Percentiles rank a stretch among this genome's conserved stretches.
These are phyloP conservation scores for Enteromius paludinosus DNA, from an alignment of 2,797 vertebrate genomes.

Conservation along the genomic window DNA sequence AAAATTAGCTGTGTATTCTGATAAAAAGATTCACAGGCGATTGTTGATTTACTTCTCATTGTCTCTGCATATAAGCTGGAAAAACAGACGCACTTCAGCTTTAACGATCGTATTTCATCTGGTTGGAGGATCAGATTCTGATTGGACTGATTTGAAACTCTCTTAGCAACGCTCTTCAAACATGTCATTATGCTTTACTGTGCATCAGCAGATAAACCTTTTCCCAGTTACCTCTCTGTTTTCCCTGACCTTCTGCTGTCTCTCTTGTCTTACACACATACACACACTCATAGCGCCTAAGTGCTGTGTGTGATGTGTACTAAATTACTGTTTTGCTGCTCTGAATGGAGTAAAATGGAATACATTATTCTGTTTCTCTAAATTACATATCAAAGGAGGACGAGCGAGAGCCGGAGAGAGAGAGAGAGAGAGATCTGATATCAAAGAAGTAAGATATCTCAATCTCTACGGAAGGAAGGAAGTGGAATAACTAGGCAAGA, in stretches of 20 bases:
- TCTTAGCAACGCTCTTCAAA: constrained; percentile 37
- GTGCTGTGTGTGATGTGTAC: constrained; percentile 23
- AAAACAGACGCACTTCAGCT: neutral
- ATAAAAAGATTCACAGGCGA: neutral
- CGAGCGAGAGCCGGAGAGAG: neutral
- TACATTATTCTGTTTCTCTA: constrained; percentile 49
- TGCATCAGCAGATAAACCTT: constrained; percentile 23
- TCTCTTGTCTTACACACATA: neutral
- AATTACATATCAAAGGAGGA: constrained; percentile 41
- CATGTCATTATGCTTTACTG: constrained; percentile 21
- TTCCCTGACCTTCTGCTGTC: constrained; percentile 13
- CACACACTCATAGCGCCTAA: neutral
- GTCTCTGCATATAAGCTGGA: neutral
- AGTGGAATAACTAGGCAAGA: constrained; percentile 18
- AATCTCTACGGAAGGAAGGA: constrained; percentile 18
- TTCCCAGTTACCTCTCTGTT: neutral
- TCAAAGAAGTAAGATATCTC: constrained; percentile 42
- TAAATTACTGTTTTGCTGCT: constrained; percentile 46
- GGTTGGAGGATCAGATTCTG: neutral
- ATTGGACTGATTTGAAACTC: constrained; percentile 37
- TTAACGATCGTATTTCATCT: neutral
- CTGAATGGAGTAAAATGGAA: constrained; percentile 44
- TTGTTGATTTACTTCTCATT: constrained; percentile 4
- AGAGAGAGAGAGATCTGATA: constrained; percentile 13
- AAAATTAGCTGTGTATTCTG: neutral